Evolutionary conservation across 2,797 vertebrate genomes (phyloP), one percentile per base, ranked within the genome.

Genomic region (Sphenopsis melanotis): DNA sequence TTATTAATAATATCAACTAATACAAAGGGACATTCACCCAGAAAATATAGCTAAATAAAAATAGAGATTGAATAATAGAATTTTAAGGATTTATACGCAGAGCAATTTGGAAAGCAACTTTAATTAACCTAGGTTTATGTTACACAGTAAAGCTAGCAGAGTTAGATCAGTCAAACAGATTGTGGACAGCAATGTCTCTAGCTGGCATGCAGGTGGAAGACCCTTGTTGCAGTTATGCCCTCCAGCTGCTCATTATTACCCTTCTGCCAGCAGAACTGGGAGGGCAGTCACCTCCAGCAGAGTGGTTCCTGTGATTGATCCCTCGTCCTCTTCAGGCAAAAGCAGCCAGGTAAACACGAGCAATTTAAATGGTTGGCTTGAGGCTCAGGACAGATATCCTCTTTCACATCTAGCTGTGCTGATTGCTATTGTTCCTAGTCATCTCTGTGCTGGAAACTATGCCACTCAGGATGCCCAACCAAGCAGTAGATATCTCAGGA

Each of bases 211-310:
- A 89, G 76, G 52, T 85, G 82, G 46, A 83, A 88, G 57, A 68
- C 49, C 49, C 11, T 32, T 86, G 64, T 78, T 81, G 42, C 3
- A 32, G 30, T n/a, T 83, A 64, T 71, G 36, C 42, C 79, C 65
- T 94, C 50, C 91, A 94, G 84, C 82, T 95, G 64, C 76, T 91
- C 53, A 20, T 87, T 87, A 80, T 84, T 77, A 85, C 10, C 57
- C 34, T 89, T 92, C 92, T 69, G 30, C 72, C 57, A 83, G 79
- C 41, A 81, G 61, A 91, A 81, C 32, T 60, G 37, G n/a, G 64
- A 95, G 76, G 27, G 49, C 76, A 75, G 42, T 57, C 89, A 94
- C 87, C 72, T 94, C 65, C 57, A 87, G 37, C 44, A 92, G 59
- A 90, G 64, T 70, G 46, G 57, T 39, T 91, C 22, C 44, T 74